Base-by-base conservation (phyloP, 2,797 vertebrate genomes). In the Urosaurus nigricauda region DNA sequence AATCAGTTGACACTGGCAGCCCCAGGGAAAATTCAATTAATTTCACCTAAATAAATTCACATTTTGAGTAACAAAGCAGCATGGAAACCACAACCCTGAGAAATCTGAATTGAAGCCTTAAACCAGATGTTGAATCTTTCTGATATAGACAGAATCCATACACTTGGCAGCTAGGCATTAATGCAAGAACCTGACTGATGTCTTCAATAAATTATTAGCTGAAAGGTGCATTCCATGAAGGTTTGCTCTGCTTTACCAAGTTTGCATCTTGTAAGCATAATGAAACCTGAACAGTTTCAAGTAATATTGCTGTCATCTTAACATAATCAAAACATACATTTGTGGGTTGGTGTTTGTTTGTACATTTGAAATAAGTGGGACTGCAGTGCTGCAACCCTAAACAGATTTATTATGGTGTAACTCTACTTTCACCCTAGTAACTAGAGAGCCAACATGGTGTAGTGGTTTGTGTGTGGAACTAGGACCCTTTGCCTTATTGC, bases 21-120 rank as follows among this genome's bases (percentile, higher is more conserved):
- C 73, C 63, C n/a, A 86, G 58, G 65, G 63, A 53, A 81, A 85
- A 82, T 35, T 43, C 65, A 89, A 68, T 75, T 75, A 89, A 89
- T 89, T 89, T 89, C 11, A 60, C 71, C 82, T 86, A 89, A 63
- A 86, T 56, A 68, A 75, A 82, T 86, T 65, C 71, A 86, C 21
- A 24, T 82, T 71, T 71, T 71, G 82, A 84, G 63, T 35, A 79
- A 79, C 63, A 79, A 71, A 79, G 63, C 65, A 77, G 60, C 63
- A 84, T 37, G 29, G 80, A 53, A 80, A 88, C 43, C 60, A 89
- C 53, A 81, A 79, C 37, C 77, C 77, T 6, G 68, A 85, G 83
- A 80, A 73, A 89, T 74, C 73, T 71, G 51, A 80, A 85, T 65
- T 37, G 73, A 83, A 83, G n/a, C 71, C 83, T 68, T 51, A 26